Percentiles rank a stretch among this genome's conserved stretches.
Conservation (phyloP, 1,140 invertebrate genomes). For the Macrocentrus cingulum region DNA sequence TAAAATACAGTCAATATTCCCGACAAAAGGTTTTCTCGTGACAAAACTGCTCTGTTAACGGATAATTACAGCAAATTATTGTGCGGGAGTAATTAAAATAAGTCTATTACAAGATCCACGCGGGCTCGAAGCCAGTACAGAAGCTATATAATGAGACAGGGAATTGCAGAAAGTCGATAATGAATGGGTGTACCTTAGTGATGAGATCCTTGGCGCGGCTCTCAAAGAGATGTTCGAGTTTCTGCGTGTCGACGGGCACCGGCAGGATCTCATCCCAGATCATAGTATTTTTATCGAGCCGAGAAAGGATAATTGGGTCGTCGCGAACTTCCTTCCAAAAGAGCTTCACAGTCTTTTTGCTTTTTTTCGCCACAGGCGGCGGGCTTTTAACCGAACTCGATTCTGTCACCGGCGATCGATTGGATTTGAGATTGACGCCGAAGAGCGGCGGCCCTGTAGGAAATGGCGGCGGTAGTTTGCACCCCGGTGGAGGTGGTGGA, state of each 20-base stretch:
- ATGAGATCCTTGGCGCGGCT: constrained; percentile 94
- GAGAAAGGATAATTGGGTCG: constrained; percentile 73
- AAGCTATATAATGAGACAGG: too few species aligned
- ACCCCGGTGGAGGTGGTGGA: too few species aligned
- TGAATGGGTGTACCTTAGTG: constrained; percentile 71
- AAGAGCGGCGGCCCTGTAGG: constrained; percentile 54
- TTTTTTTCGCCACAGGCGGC: constrained; percentile 69
- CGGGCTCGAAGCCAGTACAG: too few species aligned
- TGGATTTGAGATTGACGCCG: constrained; percentile 48
- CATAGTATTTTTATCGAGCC: constrained; percentile 68
- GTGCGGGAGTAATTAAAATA: too few species aligned
- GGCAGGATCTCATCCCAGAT: constrained; percentile 94
- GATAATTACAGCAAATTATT: too few species aligned
- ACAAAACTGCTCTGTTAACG: too few species aligned
- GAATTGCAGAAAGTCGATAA: too few species aligned
- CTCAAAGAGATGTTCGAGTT: constrained; percentile 96
- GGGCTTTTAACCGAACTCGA: constrained; percentile 28
- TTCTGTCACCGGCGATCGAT: constrained; percentile 33
- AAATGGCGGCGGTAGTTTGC: constrained; percentile 52
- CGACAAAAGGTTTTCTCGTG: too few species aligned
- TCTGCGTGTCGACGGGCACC: constrained; percentile 86
- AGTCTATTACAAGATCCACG: too few species aligned
- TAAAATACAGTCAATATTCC: too few species aligned
- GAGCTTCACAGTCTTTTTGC: constrained; percentile 98
- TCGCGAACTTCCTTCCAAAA: constrained; percentile 97